These are phyloP conservation scores for Rhinella marina DNA, from an alignment of 2,797 vertebrate genomes.

Conservation along the genomic window DNA sequence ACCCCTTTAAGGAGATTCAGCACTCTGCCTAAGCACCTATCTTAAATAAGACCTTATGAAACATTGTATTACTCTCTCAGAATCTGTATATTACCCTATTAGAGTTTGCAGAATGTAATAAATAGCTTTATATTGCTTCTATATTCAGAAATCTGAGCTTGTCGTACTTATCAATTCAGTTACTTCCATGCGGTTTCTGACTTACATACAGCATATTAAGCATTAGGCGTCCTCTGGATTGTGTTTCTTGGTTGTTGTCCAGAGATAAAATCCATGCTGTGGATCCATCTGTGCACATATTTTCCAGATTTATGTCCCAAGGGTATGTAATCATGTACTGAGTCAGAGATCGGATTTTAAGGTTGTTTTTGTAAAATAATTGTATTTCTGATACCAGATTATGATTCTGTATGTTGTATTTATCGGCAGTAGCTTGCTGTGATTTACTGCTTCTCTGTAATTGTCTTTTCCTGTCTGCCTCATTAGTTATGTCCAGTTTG, in stretches of 20 bases:
- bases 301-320: conserved; percentile 20
- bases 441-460: not conserved
- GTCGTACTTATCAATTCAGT: not conserved
- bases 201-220: conserved; percentile 19
- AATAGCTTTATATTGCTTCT: not conserved
- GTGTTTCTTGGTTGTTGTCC: conserved; percentile 27
- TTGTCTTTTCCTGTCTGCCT: not conserved
- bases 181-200: not conserved
- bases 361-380: not conserved
- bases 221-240: conserved; percentile 24
- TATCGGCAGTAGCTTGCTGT: not conserved
- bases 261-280: conserved; percentile 41
- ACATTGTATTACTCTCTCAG: too few relatives aligned
- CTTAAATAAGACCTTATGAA: too few relatives aligned
- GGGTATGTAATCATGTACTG: conserved; percentile 17
- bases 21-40: too few relatives aligned
- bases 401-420: not conserved
- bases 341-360: conserved; percentile 30
- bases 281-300: conserved; percentile 43
- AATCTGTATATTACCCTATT: not conserved
- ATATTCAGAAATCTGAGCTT: not conserved
- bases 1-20: too few relatives aligned
- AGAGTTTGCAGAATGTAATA: not conserved
- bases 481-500: not conserved
- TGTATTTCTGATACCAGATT: not conserved